phyloP scores from a whole-genome alignment of 2,888 invertebrate species.

The Atrina japonica region DNA sequence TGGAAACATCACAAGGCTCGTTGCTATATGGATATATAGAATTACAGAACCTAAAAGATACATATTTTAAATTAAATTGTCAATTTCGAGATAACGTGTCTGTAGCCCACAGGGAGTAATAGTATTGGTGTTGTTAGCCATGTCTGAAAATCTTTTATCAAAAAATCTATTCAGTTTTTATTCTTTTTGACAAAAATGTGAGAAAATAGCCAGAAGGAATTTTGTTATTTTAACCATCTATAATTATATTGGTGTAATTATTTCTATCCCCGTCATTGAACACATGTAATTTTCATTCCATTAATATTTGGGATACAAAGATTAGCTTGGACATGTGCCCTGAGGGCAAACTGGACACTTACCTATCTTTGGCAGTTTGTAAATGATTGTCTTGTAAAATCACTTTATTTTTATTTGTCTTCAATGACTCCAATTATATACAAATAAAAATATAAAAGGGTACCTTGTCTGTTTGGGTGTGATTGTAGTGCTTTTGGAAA shows the following conservation, averaged over 20 bases:
- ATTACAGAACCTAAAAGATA: conserved; percentile 5
- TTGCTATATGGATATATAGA: conserved; percentile 28
- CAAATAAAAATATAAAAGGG: no score
- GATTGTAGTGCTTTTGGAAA: no score
- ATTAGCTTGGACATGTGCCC: conserved; percentile 3
- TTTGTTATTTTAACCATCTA: conserved; percentile 13
- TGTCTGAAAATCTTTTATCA: conserved; percentile 25
- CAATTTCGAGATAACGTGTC: conserved; percentile 29
- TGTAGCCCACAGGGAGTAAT: conserved; percentile 17
- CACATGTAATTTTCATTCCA: conserved; percentile 23
- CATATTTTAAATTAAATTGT: conserved; percentile 38
- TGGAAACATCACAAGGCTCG: conserved; percentile 10
- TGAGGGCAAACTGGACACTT: conserved; percentile 13
- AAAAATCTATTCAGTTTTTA: conserved; percentile 3
- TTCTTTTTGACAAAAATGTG: conserved; percentile 29
- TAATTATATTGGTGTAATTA: conserved; percentile 33
- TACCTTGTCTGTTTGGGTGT: no score
- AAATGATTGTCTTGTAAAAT: no score
- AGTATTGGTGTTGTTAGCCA: not conserved
- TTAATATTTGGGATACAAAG: conserved; percentile 7
- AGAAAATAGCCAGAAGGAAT: conserved; percentile 22
- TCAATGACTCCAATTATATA: no score
- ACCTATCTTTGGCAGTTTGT: conserved; percentile 6
- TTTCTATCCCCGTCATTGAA: conserved; percentile 6
- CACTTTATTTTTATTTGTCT: no score